Percentiles rank a stretch among this genome's conserved stretches.
These are phyloP conservation scores for Hylia prasina DNA, from an alignment of 2,113 vertebrate genomes.

Conservation along the genomic window DNA sequence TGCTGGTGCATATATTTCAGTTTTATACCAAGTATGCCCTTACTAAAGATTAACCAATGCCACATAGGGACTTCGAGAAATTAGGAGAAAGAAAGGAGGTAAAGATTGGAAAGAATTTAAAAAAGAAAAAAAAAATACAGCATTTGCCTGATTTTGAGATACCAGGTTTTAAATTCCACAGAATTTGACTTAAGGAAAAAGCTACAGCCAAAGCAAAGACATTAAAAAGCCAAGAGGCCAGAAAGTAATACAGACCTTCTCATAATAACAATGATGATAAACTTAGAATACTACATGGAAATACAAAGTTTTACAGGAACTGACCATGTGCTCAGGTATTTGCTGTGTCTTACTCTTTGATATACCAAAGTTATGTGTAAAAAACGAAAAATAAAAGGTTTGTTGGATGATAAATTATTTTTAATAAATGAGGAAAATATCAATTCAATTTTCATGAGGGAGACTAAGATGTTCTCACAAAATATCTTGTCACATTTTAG, in stretches of 20 bases:
- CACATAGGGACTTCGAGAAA: background rate
- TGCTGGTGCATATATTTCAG: background rate
- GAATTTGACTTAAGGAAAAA: background rate
- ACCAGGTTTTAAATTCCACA: background rate
- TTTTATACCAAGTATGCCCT: background rate
- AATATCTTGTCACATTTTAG: background rate
- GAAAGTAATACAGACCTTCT: background rate
- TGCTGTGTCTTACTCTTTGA: background rate
- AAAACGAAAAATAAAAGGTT: background rate
- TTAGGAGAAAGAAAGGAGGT: background rate
- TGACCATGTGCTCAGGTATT: fast-evolving
- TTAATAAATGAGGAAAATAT: background rate
- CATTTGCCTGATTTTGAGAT: background rate
- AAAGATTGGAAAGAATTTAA: fast-evolving
- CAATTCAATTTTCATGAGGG: background rate
- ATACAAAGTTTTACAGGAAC: background rate
- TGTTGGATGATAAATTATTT: background rate
- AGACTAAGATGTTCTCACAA: background rate
- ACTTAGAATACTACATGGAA: background rate
- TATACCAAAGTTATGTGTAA: background rate
- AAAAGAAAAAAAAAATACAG: background rate
- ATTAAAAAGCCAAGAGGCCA: background rate
- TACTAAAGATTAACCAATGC: background rate
- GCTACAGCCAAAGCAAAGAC: background rate
- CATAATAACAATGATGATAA: background rate